phyloP scores from a whole-genome alignment of 2,113 vertebrate genomes.

The Rhynchopsitta pachyrhyncha region DNA sequence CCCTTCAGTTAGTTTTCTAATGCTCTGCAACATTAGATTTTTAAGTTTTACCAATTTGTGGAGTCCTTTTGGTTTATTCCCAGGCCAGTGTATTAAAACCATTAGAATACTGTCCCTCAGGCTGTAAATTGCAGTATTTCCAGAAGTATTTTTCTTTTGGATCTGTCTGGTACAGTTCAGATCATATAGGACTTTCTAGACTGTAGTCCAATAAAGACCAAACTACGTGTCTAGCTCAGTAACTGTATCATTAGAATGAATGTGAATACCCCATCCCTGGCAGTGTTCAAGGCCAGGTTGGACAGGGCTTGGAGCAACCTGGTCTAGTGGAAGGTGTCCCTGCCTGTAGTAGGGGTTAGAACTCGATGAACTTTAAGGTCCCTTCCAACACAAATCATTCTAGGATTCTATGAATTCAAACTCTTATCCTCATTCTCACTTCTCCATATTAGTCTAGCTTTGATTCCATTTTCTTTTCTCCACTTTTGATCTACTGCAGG shows the following conservation, averaged over 20 bases:
- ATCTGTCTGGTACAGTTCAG: neutral
- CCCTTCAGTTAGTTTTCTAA: conserved; percentile 39
- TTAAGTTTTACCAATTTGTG: conserved; percentile 18
- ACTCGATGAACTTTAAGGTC: neutral
- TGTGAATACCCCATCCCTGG: neutral
- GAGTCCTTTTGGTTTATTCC: neutral
- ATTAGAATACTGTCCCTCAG: neutral
- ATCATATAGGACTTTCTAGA: neutral
- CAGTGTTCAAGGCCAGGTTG: neutral
- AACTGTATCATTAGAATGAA: neutral
- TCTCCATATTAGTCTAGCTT: neutral
- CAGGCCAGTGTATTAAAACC: neutral
- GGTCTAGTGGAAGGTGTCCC: neutral
- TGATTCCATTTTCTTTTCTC: neutral
- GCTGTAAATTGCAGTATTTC: neutral
- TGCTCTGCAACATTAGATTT: neutral
- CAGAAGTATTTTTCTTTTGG: neutral
- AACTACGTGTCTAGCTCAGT: neutral
- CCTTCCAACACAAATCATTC: neutral
- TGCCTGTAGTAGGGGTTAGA: neutral
- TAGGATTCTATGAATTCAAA: neutral
- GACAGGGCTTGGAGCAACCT: neutral
- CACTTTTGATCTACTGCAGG: neutral
- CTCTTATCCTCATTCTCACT: neutral
- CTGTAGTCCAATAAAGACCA: neutral